A percentile compares a stretch with the other conserved stretches of the same genome.
Conservation (phyloP, 30 jellyfish, hydroid and myxozoan species). For the Hydra vulgaris region DNA sequence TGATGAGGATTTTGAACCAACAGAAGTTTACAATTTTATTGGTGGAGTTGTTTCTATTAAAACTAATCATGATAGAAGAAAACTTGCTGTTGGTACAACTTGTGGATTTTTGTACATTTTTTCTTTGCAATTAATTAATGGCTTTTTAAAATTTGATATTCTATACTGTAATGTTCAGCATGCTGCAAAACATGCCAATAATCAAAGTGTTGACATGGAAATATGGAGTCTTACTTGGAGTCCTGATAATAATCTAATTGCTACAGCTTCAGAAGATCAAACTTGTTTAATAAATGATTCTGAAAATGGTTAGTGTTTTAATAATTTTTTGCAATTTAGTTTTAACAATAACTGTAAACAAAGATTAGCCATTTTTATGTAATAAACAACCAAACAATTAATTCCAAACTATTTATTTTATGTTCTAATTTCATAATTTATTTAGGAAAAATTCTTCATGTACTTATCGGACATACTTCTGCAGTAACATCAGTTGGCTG, state of each 20-base stretch:
- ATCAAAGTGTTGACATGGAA: slow-evolving; percentile 51
- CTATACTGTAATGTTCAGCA: slow-evolving; percentile 32
- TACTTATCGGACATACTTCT: slow-evolving; percentile 69
- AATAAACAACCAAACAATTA: too few relatives aligned
- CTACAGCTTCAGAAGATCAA: slow-evolving; percentile 87
- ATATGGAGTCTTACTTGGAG: slow-evolving; percentile 87
- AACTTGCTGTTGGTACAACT: slow-evolving; percentile 67
- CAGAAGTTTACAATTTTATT: slow-evolving; percentile 16
- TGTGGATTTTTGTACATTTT: slow-evolving; percentile 55
- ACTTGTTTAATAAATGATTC: slow-evolving; percentile 20
- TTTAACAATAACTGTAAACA: neutral
- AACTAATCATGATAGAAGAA: neutral
- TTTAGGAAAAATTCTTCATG: slow-evolving; percentile 36
- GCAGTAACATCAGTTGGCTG: slow-evolving; percentile 93
- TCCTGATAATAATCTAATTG: slow-evolving; percentile 46
- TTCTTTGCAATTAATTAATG: slow-evolving; percentile 12
- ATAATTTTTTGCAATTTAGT: neutral
- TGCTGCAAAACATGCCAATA: slow-evolving; percentile 18
- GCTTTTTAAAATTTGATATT: slow-evolving; percentile 7
- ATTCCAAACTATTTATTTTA: too few relatives aligned
- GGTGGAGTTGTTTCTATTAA: slow-evolving; percentile 48
- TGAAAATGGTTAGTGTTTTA: neutral
- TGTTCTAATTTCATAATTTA: too few relatives aligned
- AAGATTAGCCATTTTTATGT: too few relatives aligned
- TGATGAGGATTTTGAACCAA: neutral